These are phyloP conservation scores for Baccha elongata DNA, from an alignment of 2,888 invertebrate genomes.

Conservation along the genomic window DNA sequence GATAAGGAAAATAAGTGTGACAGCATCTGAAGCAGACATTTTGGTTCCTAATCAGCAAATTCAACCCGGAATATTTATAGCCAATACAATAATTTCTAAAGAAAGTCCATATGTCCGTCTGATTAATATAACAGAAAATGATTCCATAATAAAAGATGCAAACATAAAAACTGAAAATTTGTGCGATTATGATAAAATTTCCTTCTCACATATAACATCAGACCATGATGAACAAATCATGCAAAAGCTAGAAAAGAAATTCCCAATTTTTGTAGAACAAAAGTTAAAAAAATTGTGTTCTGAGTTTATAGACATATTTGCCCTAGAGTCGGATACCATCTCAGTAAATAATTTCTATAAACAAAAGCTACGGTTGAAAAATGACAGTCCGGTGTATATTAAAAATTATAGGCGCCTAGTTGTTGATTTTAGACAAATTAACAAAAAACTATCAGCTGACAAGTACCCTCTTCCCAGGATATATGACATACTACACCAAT, in stretches of 20 bases:
- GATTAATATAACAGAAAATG: conserved; percentile 14
- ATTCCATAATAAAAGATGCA: background rate
- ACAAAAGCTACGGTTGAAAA: conserved; percentile 64
- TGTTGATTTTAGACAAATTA: conserved; percentile 8
- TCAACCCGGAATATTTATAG: conserved; percentile 9
- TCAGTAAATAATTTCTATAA: conserved; percentile 74
- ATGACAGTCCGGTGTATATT: conserved; percentile 68
- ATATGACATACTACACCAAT: conserved; percentile 24
- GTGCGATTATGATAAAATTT: conserved; percentile 1
- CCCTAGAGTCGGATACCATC: conserved; percentile 15
- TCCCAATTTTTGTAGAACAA: conserved; percentile 2
- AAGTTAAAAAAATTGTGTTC: background rate
- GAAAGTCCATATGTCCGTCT: conserved; percentile 21
- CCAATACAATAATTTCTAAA: conserved; percentile 7
- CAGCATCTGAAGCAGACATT: background rate
- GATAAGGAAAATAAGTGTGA: background rate
- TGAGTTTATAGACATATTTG: conserved; percentile 6
- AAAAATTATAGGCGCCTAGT: conserved; percentile 72
- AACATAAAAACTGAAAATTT: conserved; percentile 20
- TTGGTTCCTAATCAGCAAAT: conserved; percentile 18
- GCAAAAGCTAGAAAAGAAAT: conserved; percentile 13
- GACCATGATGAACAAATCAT: conserved; percentile 6
- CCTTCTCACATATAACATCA: background rate
- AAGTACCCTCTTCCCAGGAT: conserved; percentile 35
- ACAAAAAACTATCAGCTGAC: conserved; percentile 10